Evolutionary conservation across 1,140 invertebrate genomes (phyloP).

Genomic region (Papilio machaon): DNA sequence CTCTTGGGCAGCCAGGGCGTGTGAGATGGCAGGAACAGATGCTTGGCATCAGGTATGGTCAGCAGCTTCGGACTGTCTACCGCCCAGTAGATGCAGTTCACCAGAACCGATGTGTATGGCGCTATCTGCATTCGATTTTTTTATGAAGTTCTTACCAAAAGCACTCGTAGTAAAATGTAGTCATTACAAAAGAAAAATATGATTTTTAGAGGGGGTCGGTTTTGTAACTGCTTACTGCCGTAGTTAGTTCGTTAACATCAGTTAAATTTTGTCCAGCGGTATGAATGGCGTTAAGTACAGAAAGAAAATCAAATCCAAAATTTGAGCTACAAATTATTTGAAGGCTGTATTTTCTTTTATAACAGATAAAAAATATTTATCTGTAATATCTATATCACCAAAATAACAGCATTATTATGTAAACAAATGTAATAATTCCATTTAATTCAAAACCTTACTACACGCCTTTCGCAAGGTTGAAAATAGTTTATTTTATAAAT

Average conservation of each 20-base stretch:
- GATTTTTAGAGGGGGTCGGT: too few species aligned
- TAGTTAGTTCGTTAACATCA: too few species aligned
- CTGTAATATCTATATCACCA: too few species aligned
- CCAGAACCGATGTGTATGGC: constrained; percentile 97
- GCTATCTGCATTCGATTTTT: constrained; percentile 87
- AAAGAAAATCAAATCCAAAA: background rate
- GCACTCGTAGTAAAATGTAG: background rate
- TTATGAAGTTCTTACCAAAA: background rate
- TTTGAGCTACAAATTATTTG: background rate
- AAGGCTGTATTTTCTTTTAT: background rate
- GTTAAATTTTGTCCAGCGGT: too few species aligned
- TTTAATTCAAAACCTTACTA: background rate
- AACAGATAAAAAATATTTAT: background rate
- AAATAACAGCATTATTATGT: background rate
- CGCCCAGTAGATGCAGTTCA: constrained; percentile 99
- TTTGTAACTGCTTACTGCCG: too few species aligned
- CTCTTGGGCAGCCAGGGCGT: constrained; percentile 96
- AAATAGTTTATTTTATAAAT: background rate
- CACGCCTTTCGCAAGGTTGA: background rate
- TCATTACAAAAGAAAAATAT: background rate
- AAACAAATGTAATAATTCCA: background rate
- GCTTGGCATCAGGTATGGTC: constrained; percentile 99
- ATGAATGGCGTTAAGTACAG: too few species aligned
- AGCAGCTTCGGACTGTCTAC: constrained; percentile 97
- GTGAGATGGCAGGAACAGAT: constrained; percentile 92